Conservation (phyloP, 2,113 vertebrate species). For the Istiophorus platypterus region DNA sequence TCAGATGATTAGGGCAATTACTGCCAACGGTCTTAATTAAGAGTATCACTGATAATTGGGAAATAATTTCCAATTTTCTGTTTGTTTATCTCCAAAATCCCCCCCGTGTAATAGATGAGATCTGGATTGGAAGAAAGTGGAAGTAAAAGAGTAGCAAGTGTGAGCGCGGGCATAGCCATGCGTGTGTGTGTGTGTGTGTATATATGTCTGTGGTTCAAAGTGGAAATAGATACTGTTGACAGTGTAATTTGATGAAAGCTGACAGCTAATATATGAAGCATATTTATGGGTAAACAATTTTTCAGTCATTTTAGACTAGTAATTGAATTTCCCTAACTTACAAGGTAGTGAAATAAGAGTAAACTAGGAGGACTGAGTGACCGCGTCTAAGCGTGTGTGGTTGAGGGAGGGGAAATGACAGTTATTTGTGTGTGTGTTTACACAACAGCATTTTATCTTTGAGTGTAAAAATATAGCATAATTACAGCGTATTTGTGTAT, state of each 20-base stretch:
- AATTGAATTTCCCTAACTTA: constrained; percentile 80
- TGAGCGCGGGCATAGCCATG: constrained; percentile 1
- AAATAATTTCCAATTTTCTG: constrained; percentile 83
- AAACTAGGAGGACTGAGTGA: constrained; percentile 64
- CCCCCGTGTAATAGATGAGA: constrained; percentile 68
- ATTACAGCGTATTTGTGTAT: constrained; percentile 23
- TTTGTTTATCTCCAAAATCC: constrained; percentile 79
- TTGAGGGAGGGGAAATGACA: background rate
- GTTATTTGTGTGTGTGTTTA: constrained; percentile 8
- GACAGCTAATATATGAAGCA: constrained; percentile 85
- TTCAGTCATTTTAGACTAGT: constrained; percentile 69
- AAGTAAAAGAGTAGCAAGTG: constrained; percentile 32
- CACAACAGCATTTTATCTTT: background rate
- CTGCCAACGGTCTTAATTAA: constrained; percentile 74
- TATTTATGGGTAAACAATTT: constrained; percentile 83
- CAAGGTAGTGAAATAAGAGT: constrained; percentile 66
- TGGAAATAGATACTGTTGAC: constrained; percentile 71
- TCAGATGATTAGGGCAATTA: constrained; percentile 81
- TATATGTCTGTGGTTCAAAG: constrained; percentile 29
- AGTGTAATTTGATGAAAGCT: constrained; percentile 82
- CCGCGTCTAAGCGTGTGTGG: constrained; percentile 14
- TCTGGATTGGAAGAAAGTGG: constrained; percentile 42
- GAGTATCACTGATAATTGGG: constrained; percentile 77
- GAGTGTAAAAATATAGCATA: constrained; percentile 5
- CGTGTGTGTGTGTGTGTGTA: constrained; percentile 6